Percentiles rank a stretch among this genome's conserved stretches.
phyloP scores from a whole-genome alignment of 2,888 invertebrate genomes.

The Teinopalpus imperialis region DNA sequence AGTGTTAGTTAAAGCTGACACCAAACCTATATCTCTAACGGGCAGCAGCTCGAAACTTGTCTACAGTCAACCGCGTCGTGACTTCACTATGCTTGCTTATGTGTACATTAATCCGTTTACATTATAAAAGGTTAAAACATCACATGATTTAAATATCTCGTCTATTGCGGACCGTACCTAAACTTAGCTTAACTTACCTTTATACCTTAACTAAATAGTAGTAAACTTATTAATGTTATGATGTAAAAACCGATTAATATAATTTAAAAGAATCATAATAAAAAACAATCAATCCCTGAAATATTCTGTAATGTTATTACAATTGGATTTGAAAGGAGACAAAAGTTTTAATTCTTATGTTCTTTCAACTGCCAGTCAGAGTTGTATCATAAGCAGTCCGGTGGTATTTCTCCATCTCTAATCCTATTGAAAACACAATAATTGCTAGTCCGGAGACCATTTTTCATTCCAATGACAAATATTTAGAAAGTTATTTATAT shows the following conservation, averaged over 20 bases:
- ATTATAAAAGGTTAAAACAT: constrained; percentile 37
- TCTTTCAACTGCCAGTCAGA: constrained; percentile 48
- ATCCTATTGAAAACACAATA: constrained; percentile 73
- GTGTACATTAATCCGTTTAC: constrained; percentile 55
- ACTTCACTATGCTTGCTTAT: constrained; percentile 55
- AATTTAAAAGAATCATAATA: constrained; percentile 33
- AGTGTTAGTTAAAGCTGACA: constrained; percentile 47
- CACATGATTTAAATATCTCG: constrained; percentile 3
- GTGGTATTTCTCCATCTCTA: constrained; percentile 73
- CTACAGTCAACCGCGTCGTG: constrained; percentile 54
- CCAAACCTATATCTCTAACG: constrained; percentile 62
- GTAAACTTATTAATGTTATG: no score
- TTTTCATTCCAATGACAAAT: constrained; percentile 79
- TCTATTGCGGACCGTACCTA: no score
- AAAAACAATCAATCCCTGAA: constrained; percentile 44
- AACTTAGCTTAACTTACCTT: no score
- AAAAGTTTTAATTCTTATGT: constrained; percentile 60
- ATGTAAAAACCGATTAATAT: constrained; percentile 31
- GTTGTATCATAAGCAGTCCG: constrained; percentile 56
- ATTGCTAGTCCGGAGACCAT: constrained; percentile 60
- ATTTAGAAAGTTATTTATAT: constrained; percentile 79
- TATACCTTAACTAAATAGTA: no score
- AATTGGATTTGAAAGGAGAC: constrained; percentile 50
- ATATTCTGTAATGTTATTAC: constrained; percentile 51
- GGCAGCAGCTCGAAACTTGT: constrained; percentile 55